Conservation (phyloP, 2,888 invertebrate genomes). For the Agrotis clavis region DNA sequence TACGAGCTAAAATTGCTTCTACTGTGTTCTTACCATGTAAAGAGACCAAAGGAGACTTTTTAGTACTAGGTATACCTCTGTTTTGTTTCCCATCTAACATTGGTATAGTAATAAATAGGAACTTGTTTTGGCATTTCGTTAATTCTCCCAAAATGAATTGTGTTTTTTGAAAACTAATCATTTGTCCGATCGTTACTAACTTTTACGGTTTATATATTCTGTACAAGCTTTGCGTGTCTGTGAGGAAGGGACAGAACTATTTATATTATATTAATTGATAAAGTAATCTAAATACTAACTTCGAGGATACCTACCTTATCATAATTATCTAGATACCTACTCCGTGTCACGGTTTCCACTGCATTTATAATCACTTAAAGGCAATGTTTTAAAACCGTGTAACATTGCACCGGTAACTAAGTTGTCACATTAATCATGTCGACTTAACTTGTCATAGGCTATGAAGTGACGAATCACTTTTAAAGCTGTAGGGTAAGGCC, state of each 20-base stretch:
- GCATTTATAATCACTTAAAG: slow-evolving; percentile 42
- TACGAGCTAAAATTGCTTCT: slow-evolving; percentile 19
- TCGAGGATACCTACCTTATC: not conserved
- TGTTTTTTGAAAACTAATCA: no score
- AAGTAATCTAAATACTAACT: not conserved
- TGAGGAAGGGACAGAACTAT: not conserved
- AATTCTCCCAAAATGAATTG: no score
- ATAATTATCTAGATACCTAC: slow-evolving; percentile 19
- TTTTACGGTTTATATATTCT: not conserved
- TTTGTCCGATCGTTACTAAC: no score
- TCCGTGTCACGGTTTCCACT: slow-evolving; percentile 27
- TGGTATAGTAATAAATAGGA: no score
- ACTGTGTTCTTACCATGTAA: no score
- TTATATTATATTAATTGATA: not conserved
- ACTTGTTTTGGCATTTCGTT: no score
- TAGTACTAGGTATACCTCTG: no score
- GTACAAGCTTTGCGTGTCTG: not conserved
- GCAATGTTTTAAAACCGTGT: slow-evolving; percentile 50
- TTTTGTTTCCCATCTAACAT: no score
- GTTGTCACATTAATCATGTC: slow-evolving; percentile 56
- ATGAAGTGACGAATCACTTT: slow-evolving; percentile 44
- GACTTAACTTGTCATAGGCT: slow-evolving; percentile 31
- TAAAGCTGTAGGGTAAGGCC: slow-evolving; percentile 4
- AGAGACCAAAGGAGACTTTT: no score
- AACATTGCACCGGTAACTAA: slow-evolving; percentile 40